Evolutionary conservation across 2,113 vertebrate species (phyloP).

Genomic region (Nerophis ophidion): DNA sequence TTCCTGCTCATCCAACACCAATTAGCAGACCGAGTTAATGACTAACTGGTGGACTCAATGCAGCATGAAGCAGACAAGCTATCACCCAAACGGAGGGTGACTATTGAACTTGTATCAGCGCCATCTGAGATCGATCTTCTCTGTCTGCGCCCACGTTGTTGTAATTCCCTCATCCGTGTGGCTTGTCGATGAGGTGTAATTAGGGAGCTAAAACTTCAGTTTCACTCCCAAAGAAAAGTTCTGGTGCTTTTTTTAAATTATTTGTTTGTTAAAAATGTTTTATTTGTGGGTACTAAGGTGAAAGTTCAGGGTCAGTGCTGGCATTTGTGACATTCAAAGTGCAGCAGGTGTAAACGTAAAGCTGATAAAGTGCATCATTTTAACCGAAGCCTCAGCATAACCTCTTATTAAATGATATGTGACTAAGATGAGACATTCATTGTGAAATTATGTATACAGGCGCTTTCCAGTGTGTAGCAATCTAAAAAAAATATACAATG

Average conservation of each 20-base stretch:
- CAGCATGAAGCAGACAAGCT: neutral
- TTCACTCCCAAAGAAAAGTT: neutral
- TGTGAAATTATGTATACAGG: neutral
- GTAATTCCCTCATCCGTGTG: neutral
- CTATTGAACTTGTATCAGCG: neutral
- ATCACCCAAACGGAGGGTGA: neutral
- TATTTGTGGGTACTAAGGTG: neutral
- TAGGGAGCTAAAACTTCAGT: neutral
- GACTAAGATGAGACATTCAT: neutral
- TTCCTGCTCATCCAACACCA: neutral
- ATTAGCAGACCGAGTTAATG: neutral
- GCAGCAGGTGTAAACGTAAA: neutral
- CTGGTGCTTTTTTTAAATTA: neutral
- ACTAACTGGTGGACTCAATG: neutral
- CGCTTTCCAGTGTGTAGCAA: too few relatives aligned
- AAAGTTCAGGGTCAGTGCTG: neutral
- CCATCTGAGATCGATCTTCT: neutral
- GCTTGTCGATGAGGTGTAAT: neutral
- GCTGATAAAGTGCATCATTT: neutral
- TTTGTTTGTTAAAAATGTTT: neutral
- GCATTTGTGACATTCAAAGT: neutral
- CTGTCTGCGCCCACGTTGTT: neutral
- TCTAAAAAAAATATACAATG: too few relatives aligned
- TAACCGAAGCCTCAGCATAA: neutral
- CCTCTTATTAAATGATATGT: slow-evolving; percentile 2